Evolutionary conservation across 2,113 vertebrate genomes (phyloP), one percentile per base, ranked within the genome.

Genomic region (Apteryx mantelli): DNA sequence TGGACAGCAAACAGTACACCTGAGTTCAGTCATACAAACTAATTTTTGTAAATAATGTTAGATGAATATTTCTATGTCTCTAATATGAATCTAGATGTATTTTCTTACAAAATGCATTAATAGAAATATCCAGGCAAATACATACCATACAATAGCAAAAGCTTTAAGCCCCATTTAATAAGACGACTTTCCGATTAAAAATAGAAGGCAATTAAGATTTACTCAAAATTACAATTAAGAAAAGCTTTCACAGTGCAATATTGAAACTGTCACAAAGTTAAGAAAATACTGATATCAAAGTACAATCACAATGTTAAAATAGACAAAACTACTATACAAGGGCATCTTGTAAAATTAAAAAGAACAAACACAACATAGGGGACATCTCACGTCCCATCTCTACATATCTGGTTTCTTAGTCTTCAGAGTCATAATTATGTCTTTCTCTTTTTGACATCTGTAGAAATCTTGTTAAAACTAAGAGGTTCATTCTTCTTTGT

Each of bases 281-380:
- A 98, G 98, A 98, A 98, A 98, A 98, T 98, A 98, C 98, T 98
- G 97, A 98, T 98, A 98, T 98, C 98, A 98, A 98, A 98, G 96
- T 98, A 98, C 98, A 97, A 97, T 97, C 98, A 98, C 98, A 97
- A 98, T 97, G 97, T 98, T 98, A 98, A 98, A 98, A 97, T 98
- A 98, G 97, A 98, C 97, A 98, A 98, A 98, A 96, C 96, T 98
- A 96, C 96, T 98, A 97, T 98, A 98, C 92, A 98, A 98, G 97
- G 97, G 97, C 93, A 17, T 98, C 89, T 97, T 95, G 78, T 96
- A 98, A 97, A 98, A 98, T 95, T 96, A 98, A 98, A 98, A 98
- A 97, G 96, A 98, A 98, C 95, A 86, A 98, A 98, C 97, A 98
- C 93, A 98, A 97, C 91, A 97, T 12, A 85, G 80, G 97, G 97